Evolutionary conservation across 2,113 vertebrate species (phyloP).

Genomic region (Mormyrus lacerda): DNA sequence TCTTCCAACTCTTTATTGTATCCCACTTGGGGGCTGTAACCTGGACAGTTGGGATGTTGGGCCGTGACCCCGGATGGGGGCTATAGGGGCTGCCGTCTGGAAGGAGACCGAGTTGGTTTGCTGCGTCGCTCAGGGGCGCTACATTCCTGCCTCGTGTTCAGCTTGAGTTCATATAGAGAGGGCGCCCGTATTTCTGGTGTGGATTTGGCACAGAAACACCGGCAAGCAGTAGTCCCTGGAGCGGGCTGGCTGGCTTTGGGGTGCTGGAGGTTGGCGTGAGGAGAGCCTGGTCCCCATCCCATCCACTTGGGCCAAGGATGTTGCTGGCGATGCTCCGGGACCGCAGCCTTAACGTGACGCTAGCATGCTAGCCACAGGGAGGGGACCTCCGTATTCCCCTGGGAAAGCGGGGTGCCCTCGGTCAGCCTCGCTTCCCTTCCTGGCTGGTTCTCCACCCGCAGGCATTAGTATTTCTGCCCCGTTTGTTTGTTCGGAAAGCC

Average conservation of each 20-base stretch:
- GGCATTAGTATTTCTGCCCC: neutral
- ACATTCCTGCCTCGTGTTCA: constrained; percentile 25
- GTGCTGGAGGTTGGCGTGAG: neutral
- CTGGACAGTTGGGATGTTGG: neutral
- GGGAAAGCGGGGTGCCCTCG: neutral
- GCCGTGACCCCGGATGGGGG: neutral
- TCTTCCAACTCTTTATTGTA: neutral
- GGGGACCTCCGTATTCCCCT: neutral
- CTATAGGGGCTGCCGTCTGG: neutral
- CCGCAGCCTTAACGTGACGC: neutral
- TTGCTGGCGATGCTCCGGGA: neutral
- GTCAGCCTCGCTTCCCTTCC: neutral
- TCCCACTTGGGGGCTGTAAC: neutral
- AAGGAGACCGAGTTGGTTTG: constrained; percentile 7
- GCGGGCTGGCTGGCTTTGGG: neutral
- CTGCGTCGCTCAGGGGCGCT: neutral
- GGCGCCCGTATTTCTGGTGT: neutral
- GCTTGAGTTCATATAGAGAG: neutral
- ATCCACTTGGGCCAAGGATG: neutral
- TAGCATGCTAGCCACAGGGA: neutral
- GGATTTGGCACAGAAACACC: neutral
- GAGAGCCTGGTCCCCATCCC: neutral
- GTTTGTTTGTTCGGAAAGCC: neutral
- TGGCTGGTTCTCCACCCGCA: neutral
- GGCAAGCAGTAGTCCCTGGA: neutral